Percentiles rank a stretch among this genome's conserved stretches.
These are phyloP conservation scores for Pollimyrus isidori DNA, from an alignment of 2,113 vertebrate species.

Conservation along the genomic window DNA sequence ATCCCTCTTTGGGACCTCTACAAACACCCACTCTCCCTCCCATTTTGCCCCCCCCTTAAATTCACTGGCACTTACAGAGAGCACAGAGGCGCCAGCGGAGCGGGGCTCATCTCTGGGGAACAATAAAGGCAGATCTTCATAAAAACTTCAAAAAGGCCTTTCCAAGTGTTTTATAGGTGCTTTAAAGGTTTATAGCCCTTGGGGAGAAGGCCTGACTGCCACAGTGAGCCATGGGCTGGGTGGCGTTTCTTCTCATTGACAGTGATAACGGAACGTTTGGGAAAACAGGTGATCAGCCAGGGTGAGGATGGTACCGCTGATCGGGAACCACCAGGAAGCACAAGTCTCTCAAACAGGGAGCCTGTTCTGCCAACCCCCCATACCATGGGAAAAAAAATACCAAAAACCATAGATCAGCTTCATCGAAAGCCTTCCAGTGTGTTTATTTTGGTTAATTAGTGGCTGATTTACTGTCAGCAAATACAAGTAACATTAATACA, in stretches of 20 bases:
- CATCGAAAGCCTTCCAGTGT: background rate
- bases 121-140: constrained; percentile 75
- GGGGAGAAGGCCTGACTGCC: constrained; percentile 56
- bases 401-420: background rate
- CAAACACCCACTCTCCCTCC: constrained; percentile 35
- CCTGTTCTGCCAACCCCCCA: background rate
- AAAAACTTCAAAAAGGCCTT: constrained; percentile 74
- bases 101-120: constrained; percentile 69
- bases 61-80: constrained; percentile 68
- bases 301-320: constrained; percentile 20
- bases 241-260: constrained; percentile 14
- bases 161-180: constrained; percentile 75
- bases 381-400: background rate
- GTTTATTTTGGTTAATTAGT: background rate
- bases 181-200: constrained; percentile 69
- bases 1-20: constrained; percentile 38
- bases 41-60: constrained; percentile 34
- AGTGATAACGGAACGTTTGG: background rate
- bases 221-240: constrained; percentile 30
- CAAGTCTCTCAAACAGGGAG: background rate
- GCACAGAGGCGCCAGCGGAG: constrained; percentile 68
- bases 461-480: constrained; percentile 1
- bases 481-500: background rate
- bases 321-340: background rate
- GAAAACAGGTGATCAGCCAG: constrained; percentile 43